A percentile compares a stretch with the other conserved stretches of the same genome.
Conservation (phyloP, 2,888 invertebrate genomes). For the Eristalis intricaria region DNA sequence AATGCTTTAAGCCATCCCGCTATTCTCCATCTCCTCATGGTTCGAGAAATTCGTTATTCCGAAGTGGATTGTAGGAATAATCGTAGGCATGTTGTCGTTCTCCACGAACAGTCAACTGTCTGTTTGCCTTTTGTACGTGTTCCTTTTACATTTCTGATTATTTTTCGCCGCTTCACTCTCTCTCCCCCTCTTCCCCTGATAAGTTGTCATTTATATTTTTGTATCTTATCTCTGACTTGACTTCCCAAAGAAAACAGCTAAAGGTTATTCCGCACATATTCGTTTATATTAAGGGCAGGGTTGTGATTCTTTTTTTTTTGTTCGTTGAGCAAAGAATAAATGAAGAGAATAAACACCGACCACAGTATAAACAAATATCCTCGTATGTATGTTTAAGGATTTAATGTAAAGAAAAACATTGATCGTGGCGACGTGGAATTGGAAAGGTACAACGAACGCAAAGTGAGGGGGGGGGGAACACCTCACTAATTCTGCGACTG, state of each 20-base stretch:
- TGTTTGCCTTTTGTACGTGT: not conserved
- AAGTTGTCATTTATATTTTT: not conserved
- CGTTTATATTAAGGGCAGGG: not conserved
- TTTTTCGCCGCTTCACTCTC: not conserved
- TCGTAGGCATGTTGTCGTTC: not conserved
- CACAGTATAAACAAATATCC: not conserved
- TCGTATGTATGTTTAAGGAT: not conserved
- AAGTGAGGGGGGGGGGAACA: not conserved
- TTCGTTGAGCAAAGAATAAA: not conserved
- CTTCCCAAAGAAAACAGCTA: not conserved
- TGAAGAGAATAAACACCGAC: not conserved
- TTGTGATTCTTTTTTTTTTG: not conserved
- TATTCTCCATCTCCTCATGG: not conserved
- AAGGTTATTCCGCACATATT: not conserved
- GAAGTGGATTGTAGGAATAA: not conserved
- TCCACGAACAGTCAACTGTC: no score
- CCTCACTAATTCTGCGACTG: no score
- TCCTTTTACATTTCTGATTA: conserved; percentile 21
- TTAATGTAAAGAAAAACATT: not conserved
- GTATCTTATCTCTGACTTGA: not conserved
- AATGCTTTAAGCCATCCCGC: not conserved
- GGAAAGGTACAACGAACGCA: not conserved
- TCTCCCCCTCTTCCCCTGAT: not conserved
- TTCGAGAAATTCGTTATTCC: not conserved
- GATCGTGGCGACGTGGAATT: not conserved